phyloP scores from a whole-genome alignment of 2,797 vertebrate species.

The Crocidura indochinensis region DNA sequence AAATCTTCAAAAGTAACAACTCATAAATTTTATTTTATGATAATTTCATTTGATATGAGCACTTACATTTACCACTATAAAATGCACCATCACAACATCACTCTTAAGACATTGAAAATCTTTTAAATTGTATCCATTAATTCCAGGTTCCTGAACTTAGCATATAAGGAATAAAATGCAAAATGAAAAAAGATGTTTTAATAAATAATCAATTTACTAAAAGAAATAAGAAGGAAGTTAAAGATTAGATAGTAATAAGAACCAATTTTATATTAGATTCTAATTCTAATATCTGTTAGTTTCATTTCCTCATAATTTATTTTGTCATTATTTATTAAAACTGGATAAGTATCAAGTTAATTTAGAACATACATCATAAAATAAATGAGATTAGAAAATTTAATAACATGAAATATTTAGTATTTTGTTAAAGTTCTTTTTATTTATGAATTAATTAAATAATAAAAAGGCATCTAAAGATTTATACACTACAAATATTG shows the following conservation, averaged over 20 bases:
- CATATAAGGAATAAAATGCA: not conserved
- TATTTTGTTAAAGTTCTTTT: not conserved
- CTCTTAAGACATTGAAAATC: not conserved
- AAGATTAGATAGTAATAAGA: not conserved
- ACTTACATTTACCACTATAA: not conserved
- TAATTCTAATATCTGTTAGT: not conserved
- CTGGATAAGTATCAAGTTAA: not conserved
- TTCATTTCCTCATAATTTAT: constrained; percentile 20
- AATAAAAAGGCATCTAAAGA: not conserved
- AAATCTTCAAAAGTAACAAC: not conserved
- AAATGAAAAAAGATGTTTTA: not conserved
- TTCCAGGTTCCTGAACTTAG: not conserved
- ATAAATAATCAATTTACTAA: not conserved
- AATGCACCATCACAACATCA: not conserved
- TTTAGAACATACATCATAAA: constrained; percentile 37
- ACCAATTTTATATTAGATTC: not conserved
- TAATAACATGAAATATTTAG: not conserved
- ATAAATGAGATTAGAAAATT: not conserved
- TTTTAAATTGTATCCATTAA: not conserved
- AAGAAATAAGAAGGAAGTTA: not conserved
- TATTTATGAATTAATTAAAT: constrained; percentile 17
- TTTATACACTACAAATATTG: not conserved
- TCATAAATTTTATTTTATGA: not conserved
- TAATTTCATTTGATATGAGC: not conserved
- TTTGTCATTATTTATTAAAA: not conserved